These are phyloP conservation scores for Tuberolachnus salignus DNA, from an alignment of 2,888 invertebrate genomes.

Conservation along the genomic window DNA sequence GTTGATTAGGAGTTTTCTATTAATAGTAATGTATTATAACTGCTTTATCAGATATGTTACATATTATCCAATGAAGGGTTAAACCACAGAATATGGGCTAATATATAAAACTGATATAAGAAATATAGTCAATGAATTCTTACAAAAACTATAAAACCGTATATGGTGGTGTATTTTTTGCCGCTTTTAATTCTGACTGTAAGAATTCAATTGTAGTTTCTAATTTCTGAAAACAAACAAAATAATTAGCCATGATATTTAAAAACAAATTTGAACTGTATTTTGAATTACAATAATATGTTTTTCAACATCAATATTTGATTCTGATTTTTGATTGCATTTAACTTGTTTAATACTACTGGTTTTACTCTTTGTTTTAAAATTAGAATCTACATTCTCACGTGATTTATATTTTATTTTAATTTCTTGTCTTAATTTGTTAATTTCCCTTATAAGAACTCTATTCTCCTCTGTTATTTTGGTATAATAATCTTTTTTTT, in stretches of 20 bases:
- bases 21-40: too few species aligned
- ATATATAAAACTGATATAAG: too few species aligned
- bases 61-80: too few species aligned
- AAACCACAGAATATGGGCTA: too few species aligned
- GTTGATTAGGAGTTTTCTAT: too few species aligned
- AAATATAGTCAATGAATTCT: too few species aligned
- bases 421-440: slow-evolving; percentile 33
- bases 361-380: slow-evolving; percentile 5
- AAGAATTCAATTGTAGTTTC: background rate
- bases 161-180: background rate
- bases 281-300: background rate
- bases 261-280: background rate
- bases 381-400: background rate
- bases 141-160: background rate
- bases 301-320: background rate
- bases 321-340: background rate
- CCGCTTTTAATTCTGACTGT: background rate
- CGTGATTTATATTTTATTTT: background rate
- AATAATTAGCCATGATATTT: background rate
- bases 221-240: slow-evolving; percentile 3
- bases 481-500: slow-evolving; percentile 7
- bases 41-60: too few species aligned
- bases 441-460: slow-evolving; percentile 1
- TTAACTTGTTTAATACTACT: background rate
- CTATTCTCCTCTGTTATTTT: slow-evolving; percentile 36